Conservation (phyloP, 2,113 vertebrate species). For the Burhinus oedicnemus region DNA sequence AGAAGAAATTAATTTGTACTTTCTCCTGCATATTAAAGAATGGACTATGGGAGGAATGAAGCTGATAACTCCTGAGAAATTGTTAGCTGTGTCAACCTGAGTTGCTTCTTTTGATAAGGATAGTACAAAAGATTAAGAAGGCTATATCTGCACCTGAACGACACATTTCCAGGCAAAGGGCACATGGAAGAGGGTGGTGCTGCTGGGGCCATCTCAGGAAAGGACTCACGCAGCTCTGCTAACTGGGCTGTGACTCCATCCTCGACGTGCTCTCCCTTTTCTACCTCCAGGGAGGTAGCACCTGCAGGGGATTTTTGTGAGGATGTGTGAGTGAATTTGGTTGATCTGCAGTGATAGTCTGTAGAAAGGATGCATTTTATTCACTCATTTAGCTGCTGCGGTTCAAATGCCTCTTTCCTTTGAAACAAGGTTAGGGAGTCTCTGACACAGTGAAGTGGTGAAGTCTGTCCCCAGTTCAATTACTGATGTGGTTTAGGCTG, state of each 20-base stretch:
- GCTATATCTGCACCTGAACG: background rate
- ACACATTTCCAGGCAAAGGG: background rate
- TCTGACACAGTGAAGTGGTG: background rate
- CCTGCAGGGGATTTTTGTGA: background rate
- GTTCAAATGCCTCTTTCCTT: background rate
- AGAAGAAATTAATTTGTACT: background rate
- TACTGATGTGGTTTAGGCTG: background rate
- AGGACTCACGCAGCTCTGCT: background rate
- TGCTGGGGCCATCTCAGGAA: background rate
- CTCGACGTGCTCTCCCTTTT: background rate
- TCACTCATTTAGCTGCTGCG: background rate
- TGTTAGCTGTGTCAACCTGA: background rate
- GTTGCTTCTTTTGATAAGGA: background rate
- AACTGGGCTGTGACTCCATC: background rate
- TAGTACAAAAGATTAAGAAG: background rate
- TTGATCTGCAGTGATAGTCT: background rate
- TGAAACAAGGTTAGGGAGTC: background rate
- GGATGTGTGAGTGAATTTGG: background rate
- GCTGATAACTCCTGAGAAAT: background rate
- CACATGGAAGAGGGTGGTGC: background rate
- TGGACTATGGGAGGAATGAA: background rate
- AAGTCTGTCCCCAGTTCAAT: background rate
- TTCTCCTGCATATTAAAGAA: background rate
- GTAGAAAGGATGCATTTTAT: background rate
- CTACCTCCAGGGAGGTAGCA: background rate